phyloP scores from a whole-genome alignment of 2,113 vertebrate species.

The Gopherus flavomarginatus region DNA sequence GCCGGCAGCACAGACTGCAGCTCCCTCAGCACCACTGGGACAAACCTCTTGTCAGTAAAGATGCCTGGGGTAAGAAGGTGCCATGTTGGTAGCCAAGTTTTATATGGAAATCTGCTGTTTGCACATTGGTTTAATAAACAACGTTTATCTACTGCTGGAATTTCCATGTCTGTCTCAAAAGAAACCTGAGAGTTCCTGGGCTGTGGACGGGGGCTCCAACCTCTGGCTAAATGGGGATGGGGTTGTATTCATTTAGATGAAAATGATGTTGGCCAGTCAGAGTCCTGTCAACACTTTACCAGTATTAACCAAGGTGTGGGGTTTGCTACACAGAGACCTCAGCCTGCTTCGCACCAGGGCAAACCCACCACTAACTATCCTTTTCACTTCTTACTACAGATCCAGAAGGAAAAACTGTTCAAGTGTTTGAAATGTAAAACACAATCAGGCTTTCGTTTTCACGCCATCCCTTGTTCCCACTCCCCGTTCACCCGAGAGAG shows the following conservation, averaged over 20 bases:
- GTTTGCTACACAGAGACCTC: not conserved
- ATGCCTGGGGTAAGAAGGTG: not conserved
- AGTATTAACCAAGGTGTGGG: too few species aligned
- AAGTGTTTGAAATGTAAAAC: not conserved
- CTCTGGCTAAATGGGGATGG: not conserved
- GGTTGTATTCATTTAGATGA: not conserved
- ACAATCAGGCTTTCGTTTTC: not conserved
- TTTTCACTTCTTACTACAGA: not conserved
- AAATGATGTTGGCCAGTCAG: too few species aligned
- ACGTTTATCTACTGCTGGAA: not conserved
- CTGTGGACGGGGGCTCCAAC: not conserved
- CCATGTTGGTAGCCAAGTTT: not conserved
- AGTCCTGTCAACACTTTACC: not conserved
- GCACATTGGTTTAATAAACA: not conserved
- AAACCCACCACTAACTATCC: not conserved
- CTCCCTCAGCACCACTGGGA: not conserved
- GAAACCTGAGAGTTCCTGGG: not conserved
- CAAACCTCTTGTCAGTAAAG: not conserved
- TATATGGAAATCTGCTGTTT: not conserved
- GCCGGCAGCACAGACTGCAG: not conserved
- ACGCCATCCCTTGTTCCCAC: not conserved
- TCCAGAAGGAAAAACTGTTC: not conserved
- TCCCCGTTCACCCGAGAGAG: not conserved
- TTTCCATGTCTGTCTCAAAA: not conserved
- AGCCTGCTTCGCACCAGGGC: not conserved